Evolutionary conservation across 2,888 invertebrate genomes (phyloP), one percentile per base, ranked within the genome.

Genomic region (Monochamus alternatus): DNA sequence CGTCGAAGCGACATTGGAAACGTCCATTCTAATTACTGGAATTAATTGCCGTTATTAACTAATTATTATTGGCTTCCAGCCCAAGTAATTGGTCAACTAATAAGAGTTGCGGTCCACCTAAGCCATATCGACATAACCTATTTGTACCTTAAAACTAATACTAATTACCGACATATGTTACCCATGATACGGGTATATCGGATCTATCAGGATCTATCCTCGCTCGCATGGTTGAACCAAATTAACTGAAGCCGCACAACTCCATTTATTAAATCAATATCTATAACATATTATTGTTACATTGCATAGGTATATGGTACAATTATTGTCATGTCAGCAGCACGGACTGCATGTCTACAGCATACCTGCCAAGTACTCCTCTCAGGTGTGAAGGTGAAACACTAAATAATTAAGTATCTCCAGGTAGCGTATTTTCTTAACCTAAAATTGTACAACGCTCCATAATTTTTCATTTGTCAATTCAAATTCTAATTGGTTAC

Each of bases 21-120:
- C 85, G 86, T 86, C 85, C 84, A 85, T 86, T 86, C 87, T 87
- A 87, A 88, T 88, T 88, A 87, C 87, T 81, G 80, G 86, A 87
- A 88, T 87, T 87, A 88, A 88, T 87, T 87, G 86, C 86, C 87
- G 55, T 22, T 55, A 55, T 55, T 55, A 55, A 87, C 87, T 87
- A 87, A 88, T 88, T 87, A 88, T 88, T 87, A 87, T 87, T 84
- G 83, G 86, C 82, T 85, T 82, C 84, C 83, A 83, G 83, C 85
- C 72, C 78, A 78, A 78, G 78, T 78, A 79, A 82, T 84, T 85
- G 84, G 84, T 83, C 86, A 86, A 87, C 87, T 87, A 87, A 86
- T 87, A 86, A 85, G 84, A 84, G 79, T 78, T 82, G 84, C 76
- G 85, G 85, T 75, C 68, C 55, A 72, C 76, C 74, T 77, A 77